Percentiles rank a stretch among this genome's conserved stretches.
phyloP scores from a whole-genome alignment of 1,140 invertebrate genomes.

The Anadara kagoshimensis region DNA sequence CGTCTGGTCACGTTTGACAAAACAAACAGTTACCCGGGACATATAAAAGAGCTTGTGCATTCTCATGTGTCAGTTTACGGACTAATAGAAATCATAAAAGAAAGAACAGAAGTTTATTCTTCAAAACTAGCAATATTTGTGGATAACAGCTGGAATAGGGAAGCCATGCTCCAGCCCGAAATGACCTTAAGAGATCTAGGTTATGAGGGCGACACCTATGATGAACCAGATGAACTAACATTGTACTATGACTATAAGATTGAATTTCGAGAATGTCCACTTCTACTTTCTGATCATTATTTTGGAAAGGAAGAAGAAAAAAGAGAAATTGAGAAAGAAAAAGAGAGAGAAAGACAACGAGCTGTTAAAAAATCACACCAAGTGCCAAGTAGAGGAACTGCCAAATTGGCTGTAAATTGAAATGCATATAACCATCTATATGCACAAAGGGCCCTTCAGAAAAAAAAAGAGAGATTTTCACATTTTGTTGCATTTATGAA shows the following conservation, averaged over 20 bases:
- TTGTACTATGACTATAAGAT: slow-evolving; percentile 70
- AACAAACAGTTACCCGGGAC: slow-evolving; percentile 54
- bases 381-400: too few relatives aligned
- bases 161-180: slow-evolving; percentile 56
- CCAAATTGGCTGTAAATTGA: too few relatives aligned
- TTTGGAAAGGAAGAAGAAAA: slow-evolving; percentile 39
- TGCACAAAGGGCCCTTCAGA: too few relatives aligned
- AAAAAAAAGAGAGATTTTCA: too few relatives aligned
- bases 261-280: slow-evolving; percentile 68
- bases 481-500: too few relatives aligned
- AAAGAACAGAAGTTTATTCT: slow-evolving; percentile 24
- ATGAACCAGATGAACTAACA: slow-evolving; percentile 60
- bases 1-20: slow-evolving; percentile 73
- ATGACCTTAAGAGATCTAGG: slow-evolving; percentile 63
- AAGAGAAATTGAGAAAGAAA: too few relatives aligned
- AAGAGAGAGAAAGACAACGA: too few relatives aligned
- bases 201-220: slow-evolving; percentile 52
- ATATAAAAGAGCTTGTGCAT: slow-evolving; percentile 61
- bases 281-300: slow-evolving; percentile 70
- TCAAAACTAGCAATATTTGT: slow-evolving; percentile 65
- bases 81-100: not conserved
- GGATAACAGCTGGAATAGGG: slow-evolving; percentile 57
- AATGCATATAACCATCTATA: too few relatives aligned
- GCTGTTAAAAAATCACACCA: too few relatives aligned
- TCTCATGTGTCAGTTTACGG: slow-evolving; percentile 55